These are phyloP conservation scores for Microcebus ravelobensis DNA, from an alignment of 2,113 vertebrate species.

Conservation along the genomic window DNA sequence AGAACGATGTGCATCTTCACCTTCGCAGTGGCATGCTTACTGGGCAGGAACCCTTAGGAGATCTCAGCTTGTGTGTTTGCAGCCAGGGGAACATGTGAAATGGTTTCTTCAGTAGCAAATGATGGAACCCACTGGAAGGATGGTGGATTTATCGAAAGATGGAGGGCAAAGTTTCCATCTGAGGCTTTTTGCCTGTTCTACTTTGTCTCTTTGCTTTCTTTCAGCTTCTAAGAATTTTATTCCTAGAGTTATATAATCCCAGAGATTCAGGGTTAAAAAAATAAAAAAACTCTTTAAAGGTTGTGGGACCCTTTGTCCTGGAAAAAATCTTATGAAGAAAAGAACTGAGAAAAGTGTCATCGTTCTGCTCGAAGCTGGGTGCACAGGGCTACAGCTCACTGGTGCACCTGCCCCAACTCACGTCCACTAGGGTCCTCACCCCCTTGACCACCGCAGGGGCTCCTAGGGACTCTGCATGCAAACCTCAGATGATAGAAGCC, in stretches of 20 bases:
- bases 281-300: background rate
- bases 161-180: background rate
- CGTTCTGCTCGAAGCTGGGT: background rate
- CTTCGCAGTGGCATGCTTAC: background rate
- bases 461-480: background rate
- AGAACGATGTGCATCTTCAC: accelerated
- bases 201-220: background rate
- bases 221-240: background rate
- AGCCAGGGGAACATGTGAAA: background rate
- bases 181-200: background rate
- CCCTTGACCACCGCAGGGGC: background rate
- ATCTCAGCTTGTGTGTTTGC: background rate
- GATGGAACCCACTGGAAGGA: background rate
- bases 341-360: background rate
- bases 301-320: background rate
- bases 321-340: background rate
- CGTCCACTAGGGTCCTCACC: accelerated
- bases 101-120: background rate
- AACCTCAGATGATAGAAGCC: no score
- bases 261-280: background rate
- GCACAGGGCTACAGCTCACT: background rate
- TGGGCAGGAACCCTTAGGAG: background rate
- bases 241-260: background rate
- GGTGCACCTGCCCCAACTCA: no score
- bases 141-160: accelerated